Percentiles rank a stretch among this genome's conserved stretches.
Conservation (phyloP, 2,797 vertebrate species). For the Platyrinchus mystaceus region DNA sequence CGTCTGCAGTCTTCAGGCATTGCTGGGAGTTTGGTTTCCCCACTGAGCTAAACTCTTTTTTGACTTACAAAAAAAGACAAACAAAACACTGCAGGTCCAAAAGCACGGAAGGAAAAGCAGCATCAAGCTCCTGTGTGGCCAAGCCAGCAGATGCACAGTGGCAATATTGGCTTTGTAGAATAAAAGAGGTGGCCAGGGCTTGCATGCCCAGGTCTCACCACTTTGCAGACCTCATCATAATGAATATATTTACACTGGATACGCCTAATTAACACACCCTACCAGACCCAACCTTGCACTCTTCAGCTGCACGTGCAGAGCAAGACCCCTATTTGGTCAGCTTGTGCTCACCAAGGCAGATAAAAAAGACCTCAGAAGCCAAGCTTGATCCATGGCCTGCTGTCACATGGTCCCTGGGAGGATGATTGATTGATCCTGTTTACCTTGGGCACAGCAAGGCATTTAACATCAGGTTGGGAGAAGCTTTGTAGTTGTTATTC, state of each 20-base stretch:
- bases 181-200: not conserved
- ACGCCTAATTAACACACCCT: slow-evolving; percentile 3
- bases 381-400: not conserved
- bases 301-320: not conserved
- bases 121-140: not conserved
- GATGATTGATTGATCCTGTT: slow-evolving; percentile 31
- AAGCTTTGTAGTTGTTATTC: slow-evolving; percentile 50
- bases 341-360: not conserved
- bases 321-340: not conserved
- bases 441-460: slow-evolving; percentile 30
- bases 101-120: not conserved
- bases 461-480: slow-evolving; percentile 36
- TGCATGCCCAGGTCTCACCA: not conserved
- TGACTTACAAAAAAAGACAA: not conserved
- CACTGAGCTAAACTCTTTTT: slow-evolving; percentile 7
- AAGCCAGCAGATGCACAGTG: not conserved
- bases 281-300: not conserved
- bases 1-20: not conserved
- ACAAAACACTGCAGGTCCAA: not conserved
- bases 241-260: slow-evolving; percentile 8
- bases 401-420: not conserved
- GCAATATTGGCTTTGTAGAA: not conserved
- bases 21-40: slow-evolving; percentile 34
- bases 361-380: slow-evolving; percentile 21
- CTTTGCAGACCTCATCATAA: slow-evolving; percentile 13